These are phyloP conservation scores for Poecilia wingei DNA, from an alignment of 2,797 vertebrate genomes.

Conservation along the genomic window DNA sequence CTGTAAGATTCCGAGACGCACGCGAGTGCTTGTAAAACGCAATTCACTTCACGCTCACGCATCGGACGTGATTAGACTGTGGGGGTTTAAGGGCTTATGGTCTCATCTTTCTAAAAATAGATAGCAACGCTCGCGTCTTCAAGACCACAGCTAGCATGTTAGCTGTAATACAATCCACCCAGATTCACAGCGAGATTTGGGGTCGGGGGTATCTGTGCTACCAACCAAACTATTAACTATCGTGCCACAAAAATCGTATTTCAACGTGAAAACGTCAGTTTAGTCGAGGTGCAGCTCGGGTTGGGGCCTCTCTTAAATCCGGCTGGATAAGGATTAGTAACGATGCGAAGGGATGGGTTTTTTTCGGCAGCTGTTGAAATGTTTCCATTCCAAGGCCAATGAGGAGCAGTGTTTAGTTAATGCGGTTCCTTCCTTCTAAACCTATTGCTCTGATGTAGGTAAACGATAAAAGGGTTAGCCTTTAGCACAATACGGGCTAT, in stretches of 20 bases:
- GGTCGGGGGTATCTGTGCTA: constrained; percentile 7
- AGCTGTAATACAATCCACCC: constrained; percentile 20
- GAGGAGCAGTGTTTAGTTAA: constrained; percentile 23
- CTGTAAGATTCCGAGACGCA: not conserved
- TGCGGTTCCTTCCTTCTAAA: not conserved
- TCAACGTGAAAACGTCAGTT: not conserved
- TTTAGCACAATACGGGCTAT: not conserved
- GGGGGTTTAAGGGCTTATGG: constrained; percentile 62
- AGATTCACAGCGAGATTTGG: constrained; percentile 4
- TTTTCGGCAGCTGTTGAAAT: constrained; percentile 27
- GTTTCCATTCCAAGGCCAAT: constrained; percentile 44
- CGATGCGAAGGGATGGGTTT: constrained; percentile 22
- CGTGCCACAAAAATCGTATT: not conserved
- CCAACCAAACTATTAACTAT: not conserved
- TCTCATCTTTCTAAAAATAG: constrained; percentile 67
- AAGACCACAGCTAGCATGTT: constrained; percentile 41
- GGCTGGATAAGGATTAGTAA: constrained; percentile 21
- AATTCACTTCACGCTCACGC: constrained; percentile 14
- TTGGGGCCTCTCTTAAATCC: not conserved
- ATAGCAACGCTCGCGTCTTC: constrained; percentile 63
- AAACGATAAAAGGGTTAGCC: not conserved
- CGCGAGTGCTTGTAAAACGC: not conserved
- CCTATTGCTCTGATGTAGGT: not conserved
- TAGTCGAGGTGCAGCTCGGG: not conserved
- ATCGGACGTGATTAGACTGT: constrained; percentile 11